Conservation (phyloP, 2,888 invertebrate species). For the Drosophila acutilabella region DNA sequence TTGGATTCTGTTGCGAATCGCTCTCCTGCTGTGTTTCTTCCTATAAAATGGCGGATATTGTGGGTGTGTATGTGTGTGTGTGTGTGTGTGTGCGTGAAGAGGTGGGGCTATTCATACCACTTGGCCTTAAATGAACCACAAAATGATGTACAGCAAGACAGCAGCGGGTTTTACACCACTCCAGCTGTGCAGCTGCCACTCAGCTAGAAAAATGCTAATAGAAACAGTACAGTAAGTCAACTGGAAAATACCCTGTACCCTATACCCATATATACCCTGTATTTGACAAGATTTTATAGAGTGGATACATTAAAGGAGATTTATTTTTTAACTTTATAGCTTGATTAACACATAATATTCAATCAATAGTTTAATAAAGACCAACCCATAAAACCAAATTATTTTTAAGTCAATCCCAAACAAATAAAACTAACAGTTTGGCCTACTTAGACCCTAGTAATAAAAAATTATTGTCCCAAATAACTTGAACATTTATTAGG, state of each 20-base stretch:
- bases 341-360: no score
- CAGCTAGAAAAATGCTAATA: background rate
- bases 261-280: no score
- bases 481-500: no score
- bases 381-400: no score
- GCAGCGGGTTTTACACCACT: constrained; percentile 38
- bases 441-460: no score
- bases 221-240: background rate
- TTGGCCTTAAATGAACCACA: constrained; percentile 55
- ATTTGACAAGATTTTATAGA: no score
- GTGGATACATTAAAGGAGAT: no score
- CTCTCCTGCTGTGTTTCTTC: constrained; percentile 40
- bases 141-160: constrained; percentile 40
- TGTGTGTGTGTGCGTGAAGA: background rate
- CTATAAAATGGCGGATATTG: constrained; percentile 20
- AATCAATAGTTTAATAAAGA: no score
- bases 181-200: constrained; percentile 42
- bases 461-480: no score
- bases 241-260: background rate
- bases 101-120: constrained; percentile 1
- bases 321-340: no score
- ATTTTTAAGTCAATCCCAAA: no score
- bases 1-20: constrained; percentile 25
- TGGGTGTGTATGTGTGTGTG: background rate
- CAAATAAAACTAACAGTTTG: no score